Evolutionary conservation across 2,797 vertebrate species (phyloP).

Genomic region (Gambusia yucatana): DNA sequence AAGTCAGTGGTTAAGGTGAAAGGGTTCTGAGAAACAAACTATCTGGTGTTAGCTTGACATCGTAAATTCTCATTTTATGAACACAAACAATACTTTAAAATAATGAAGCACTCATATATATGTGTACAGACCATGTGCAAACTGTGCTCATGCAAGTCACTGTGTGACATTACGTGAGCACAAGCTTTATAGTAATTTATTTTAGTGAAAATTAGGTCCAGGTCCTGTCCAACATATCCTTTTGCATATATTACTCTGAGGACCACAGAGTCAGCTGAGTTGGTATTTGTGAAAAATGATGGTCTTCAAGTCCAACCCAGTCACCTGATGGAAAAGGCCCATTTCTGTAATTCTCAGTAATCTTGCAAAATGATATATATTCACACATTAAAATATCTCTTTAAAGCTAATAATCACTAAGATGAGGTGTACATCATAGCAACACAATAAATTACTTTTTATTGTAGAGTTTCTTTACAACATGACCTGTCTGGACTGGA

Average conservation of each 20-base stretch:
- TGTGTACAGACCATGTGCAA: not conserved
- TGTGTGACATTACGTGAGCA: not conserved
- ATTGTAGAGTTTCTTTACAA: not conserved
- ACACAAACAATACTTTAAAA: not conserved
- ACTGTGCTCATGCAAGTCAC: not conserved
- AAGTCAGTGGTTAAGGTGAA: not conserved
- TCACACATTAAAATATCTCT: not conserved
- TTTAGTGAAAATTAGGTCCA: not conserved
- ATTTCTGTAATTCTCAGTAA: not conserved
- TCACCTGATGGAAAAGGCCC: not conserved
- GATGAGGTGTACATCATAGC: too few relatives aligned
- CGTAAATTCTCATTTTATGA: not conserved
- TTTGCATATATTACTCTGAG: not conserved
- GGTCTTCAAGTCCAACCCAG: not conserved
- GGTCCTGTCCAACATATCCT: not conserved
- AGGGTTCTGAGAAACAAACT: not conserved
- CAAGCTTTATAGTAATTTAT: not conserved
- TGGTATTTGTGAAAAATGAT: not conserved
- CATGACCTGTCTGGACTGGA: not conserved
- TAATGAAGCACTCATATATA: not conserved
- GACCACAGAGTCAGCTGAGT: not conserved
- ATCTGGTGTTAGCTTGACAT: not conserved
- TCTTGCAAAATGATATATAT: not conserved
- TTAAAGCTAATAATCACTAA: not conserved
- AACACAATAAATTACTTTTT: not conserved